A percentile compares a stretch with the other conserved stretches of the same genome.
Conservation (phyloP, 1,140 invertebrate species). For the Scaptomyza hsui region DNA sequence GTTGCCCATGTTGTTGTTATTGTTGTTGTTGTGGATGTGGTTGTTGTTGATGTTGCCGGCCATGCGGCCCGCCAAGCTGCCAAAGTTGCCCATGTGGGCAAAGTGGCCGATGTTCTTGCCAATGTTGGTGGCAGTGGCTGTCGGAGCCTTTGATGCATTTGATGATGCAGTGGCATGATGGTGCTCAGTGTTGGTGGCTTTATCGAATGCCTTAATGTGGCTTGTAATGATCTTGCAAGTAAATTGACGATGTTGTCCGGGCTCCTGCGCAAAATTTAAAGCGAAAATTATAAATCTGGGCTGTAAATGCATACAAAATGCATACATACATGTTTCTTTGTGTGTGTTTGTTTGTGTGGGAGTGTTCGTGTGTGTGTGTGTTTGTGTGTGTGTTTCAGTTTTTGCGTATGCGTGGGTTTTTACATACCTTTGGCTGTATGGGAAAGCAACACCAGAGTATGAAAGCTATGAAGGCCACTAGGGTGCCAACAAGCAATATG, state of each 20-base stretch:
- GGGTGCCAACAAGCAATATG: constrained; percentile 86
- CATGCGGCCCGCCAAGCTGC: neutral
- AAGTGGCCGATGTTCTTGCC: neutral
- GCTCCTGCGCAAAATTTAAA: constrained; percentile 47
- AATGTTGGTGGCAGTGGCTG: neutral
- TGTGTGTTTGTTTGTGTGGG: constrained; percentile 1
- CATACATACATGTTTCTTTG: constrained; percentile 11
- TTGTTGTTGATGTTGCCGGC: neutral
- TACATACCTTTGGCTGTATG: constrained; percentile 85
- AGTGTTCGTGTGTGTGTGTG: constrained; percentile 1
- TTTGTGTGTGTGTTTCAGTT: constrained; percentile 13
- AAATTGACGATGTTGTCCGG: constrained; percentile 70
- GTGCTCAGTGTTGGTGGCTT: constrained; percentile 34
- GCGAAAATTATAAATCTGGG: neutral
- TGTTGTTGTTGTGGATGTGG: neutral
- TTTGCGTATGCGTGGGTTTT: constrained; percentile 12
- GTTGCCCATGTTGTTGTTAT: neutral
- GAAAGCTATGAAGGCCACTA: constrained; percentile 87
- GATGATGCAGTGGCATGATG: constrained; percentile 27
- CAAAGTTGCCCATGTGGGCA: neutral
- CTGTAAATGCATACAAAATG: neutral
- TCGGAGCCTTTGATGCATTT: neutral
- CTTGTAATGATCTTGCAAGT: constrained; percentile 71
- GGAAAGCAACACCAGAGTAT: constrained; percentile 88
- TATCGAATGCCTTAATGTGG: constrained; percentile 66